phyloP scores from a whole-genome alignment of 2,888 invertebrate species.

The Cantharis rufa region DNA sequence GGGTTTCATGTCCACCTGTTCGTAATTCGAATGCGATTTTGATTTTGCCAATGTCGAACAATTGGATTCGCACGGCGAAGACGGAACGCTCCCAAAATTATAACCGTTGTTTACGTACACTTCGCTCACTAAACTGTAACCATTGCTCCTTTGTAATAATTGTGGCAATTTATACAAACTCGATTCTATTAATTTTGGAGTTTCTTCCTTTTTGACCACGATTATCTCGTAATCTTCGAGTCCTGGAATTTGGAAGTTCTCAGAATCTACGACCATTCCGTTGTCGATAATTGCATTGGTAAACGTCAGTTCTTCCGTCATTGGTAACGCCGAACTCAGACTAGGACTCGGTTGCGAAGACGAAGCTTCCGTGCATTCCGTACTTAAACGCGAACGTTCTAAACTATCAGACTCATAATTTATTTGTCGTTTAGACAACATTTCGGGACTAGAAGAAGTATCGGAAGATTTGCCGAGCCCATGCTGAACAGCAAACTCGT shows the following conservation, averaged over 20 bases:
- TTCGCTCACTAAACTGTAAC: conserved; percentile 75
- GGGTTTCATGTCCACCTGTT: conserved; percentile 64
- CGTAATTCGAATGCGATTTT: conserved; percentile 57
- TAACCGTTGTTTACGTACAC: conserved; percentile 80
- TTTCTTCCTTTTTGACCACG: conserved; percentile 45
- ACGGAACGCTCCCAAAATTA: conserved; percentile 64
- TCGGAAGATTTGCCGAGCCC: conserved; percentile 25
- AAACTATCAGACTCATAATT: conserved; percentile 78
- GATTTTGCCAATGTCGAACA: conserved; percentile 58
- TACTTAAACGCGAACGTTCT: conserved; percentile 63
- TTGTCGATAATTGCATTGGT: conserved; percentile 73
- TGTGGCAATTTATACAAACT: conserved; percentile 61
- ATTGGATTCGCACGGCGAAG: conserved; percentile 63
- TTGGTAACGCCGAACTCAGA: conserved; percentile 72
- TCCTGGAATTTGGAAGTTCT: conserved; percentile 38
- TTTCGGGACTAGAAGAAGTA: conserved; percentile 14
- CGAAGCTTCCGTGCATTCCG: conserved; percentile 67
- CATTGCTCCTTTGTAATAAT: conserved; percentile 56
- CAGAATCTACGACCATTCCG: conserved; percentile 52
- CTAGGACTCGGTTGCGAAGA: conserved; percentile 76
- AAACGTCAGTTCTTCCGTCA: conserved; percentile 82
- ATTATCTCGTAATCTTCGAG: conserved; percentile 58
- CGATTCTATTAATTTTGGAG: conserved; percentile 33
- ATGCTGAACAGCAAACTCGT: conserved; percentile 53
- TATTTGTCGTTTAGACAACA: conserved; percentile 9